phyloP scores from a whole-genome alignment of 2,797 vertebrate genomes.

The Spatula versicolor region DNA sequence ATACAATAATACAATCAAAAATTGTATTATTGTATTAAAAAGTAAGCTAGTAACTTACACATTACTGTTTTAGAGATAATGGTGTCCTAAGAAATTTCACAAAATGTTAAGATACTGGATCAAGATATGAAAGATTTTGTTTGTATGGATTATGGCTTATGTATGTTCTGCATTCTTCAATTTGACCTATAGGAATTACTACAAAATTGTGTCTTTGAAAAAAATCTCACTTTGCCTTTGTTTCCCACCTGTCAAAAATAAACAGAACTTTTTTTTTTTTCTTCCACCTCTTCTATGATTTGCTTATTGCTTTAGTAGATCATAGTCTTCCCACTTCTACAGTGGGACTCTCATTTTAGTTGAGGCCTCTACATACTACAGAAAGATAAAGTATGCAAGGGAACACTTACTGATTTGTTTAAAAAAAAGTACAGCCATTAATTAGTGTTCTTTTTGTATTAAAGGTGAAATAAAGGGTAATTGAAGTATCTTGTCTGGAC shows the following conservation, averaged over 20 bases:
- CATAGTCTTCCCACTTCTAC: neutral
- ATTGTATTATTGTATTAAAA: neutral
- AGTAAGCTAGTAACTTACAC: neutral
- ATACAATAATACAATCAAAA: neutral
- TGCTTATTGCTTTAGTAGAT: neutral
- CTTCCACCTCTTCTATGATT: neutral
- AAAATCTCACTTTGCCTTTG: neutral
- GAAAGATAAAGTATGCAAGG: neutral
- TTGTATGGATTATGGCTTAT: neutral
- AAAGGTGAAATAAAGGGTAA: neutral
- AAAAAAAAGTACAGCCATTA: neutral
- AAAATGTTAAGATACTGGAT: neutral
- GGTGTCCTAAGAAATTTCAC: no score
- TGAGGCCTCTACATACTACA: neutral
- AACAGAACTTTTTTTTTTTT: neutral
- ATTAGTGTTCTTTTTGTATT: neutral
- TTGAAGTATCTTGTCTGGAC: neutral
- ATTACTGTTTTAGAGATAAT: neutral
- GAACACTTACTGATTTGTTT: neutral
- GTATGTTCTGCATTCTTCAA: neutral
- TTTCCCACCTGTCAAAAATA: neutral
- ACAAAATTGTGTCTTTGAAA: neutral
- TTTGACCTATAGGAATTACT: neutral
- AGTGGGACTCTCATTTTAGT: neutral
- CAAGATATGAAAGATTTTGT: neutral